Conservation (phyloP, 2,888 invertebrate genomes). For the Acanthoscelides obtectus region DNA sequence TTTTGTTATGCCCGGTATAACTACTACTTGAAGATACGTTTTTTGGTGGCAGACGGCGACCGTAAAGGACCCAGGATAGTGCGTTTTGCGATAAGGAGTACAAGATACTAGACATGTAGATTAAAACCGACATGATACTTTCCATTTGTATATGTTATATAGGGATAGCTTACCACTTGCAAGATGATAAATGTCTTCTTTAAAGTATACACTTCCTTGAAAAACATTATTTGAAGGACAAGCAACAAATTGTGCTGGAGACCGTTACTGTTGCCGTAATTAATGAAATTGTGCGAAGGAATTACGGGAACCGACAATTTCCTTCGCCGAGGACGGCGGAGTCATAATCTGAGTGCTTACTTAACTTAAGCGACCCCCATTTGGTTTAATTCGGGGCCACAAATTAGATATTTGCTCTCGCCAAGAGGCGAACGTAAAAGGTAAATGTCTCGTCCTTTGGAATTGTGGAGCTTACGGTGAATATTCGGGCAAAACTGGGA, state of each 20-base stretch:
- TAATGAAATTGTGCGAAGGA: neutral
- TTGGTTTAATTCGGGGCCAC: neutral
- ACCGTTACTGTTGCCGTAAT: neutral
- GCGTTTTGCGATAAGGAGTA: too few relatives aligned
- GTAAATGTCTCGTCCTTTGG: neutral
- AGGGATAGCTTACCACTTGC: too few relatives aligned
- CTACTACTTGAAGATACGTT: too few relatives aligned
- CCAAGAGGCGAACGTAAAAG: neutral
- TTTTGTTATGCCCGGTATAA: too few relatives aligned
- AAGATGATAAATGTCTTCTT: too few relatives aligned
- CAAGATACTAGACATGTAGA: too few relatives aligned
- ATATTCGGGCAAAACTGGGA: neutral
- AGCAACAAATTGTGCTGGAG: neutral
- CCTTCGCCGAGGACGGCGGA: neutral
- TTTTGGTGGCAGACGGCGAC: too few relatives aligned
- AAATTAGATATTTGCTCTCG: neutral
- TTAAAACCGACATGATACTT: too few relatives aligned
- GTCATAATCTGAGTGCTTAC: neutral
- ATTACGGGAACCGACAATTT: neutral
- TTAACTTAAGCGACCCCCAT: neutral
- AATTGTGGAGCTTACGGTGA: neutral
- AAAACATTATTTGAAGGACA: too few relatives aligned
- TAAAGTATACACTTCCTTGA: too few relatives aligned
- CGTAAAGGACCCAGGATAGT: too few relatives aligned
- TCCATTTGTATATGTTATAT: too few relatives aligned